Base-by-base conservation (phyloP, 2,113 vertebrate genomes). In the Otus sunia region DNA sequence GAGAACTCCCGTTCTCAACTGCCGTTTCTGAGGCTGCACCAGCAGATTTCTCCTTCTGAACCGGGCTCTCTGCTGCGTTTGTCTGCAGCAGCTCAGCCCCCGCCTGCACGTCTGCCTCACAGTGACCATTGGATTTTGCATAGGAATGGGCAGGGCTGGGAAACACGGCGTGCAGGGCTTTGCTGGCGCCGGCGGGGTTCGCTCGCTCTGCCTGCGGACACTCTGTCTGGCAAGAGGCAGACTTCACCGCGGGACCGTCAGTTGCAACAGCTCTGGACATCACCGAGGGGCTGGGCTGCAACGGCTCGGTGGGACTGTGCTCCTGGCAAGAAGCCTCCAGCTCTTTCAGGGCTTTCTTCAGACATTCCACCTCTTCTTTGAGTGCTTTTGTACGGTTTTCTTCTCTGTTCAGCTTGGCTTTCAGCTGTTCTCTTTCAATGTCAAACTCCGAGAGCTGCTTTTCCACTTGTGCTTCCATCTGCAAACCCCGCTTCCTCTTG, bases 361-460 rank as follows among this genome's bases (percentile, higher is more conserved):
- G 71, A 85, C 97, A 96, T 62, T 99, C 98, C 95, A 99, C 95
- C 95, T 99, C 99, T 34, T 98, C 99, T 89, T 98, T 99, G 13
- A 99, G 98, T 26, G 98, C 98, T 83, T 89, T 97, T 50, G 98
- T 98, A 90, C 98, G 98, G 88, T 98, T 98, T 95, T 99, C 99
- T 96, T 99, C 99, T 47, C 98, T 98, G 92, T 98, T 97, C 89
- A 99, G 97, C 85, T 98, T 98, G 36, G 98, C 98, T 94, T 98
- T 98, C 96, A 99, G 92, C 80, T 99, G 99, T 41, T 99, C 99
- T 49, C 98, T 97, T 88, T 99, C 99, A 2, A 98, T 98, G 94
- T 99, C 99, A 47, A 99, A 99, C 97, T 99, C 99, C 0, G 98
- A 99, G 95, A 99, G 89, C 96, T 99, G 99, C 94, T 98, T 98